Conservation (phyloP, 2,113 vertebrate genomes). For the Budorcas taxicolor region DNA sequence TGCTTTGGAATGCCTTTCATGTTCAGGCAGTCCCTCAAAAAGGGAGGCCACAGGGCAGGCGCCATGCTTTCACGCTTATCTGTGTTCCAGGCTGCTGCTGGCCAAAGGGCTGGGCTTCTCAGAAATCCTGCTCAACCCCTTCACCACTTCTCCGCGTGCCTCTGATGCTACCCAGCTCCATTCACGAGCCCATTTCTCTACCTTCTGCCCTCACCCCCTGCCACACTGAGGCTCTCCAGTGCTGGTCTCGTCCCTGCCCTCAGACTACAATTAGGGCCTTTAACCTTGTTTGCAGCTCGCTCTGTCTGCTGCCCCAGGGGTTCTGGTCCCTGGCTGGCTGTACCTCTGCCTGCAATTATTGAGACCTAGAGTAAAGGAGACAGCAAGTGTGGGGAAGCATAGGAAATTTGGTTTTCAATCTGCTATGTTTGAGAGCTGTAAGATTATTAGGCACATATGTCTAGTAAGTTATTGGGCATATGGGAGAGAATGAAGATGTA, state of each 20-base stretch:
- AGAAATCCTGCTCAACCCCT: not conserved
- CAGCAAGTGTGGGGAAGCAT: not conserved
- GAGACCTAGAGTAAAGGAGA: constrained; percentile 1
- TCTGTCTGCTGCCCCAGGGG: not conserved
- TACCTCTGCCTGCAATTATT: not conserved
- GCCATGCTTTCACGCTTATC: not conserved
- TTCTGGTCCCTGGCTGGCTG: not conserved
- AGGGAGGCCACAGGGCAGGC: not conserved
- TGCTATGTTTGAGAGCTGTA: not conserved
- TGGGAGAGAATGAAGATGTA: not conserved
- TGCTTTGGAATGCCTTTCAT: not conserved
- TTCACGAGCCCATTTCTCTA: not conserved
- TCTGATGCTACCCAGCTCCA: not conserved
- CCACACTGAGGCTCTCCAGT: not conserved
- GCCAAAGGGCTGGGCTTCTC: not conserved
- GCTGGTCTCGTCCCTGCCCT: not conserved
- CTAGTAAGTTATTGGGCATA: not conserved
- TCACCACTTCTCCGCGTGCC: not conserved
- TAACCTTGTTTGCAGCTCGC: not conserved
- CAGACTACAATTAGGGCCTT: not conserved
- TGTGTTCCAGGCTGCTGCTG: not conserved
- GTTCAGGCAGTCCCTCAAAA: not conserved
- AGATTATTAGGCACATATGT: not conserved
- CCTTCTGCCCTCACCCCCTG: not conserved
- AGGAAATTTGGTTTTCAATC: not conserved